phyloP scores from a whole-genome alignment of 2,797 vertebrate genomes.

The Sebastes iracundus region DNA sequence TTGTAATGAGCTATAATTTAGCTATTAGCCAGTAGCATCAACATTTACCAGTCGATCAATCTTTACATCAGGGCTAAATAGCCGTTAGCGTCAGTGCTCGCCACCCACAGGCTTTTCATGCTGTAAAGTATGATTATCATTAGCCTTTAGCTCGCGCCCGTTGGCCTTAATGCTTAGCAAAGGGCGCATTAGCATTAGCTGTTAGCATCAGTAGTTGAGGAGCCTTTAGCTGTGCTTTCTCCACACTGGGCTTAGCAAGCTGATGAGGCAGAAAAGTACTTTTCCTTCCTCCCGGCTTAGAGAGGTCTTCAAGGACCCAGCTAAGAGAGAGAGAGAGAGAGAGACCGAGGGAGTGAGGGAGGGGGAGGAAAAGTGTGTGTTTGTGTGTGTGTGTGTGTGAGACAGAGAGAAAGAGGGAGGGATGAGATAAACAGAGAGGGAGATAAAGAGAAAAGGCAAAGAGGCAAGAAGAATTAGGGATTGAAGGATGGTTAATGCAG shows the following conservation, averaged over 20 bases:
- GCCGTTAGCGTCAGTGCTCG: conserved; percentile 29
- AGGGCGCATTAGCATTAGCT: conserved; percentile 75
- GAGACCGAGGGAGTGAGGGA: not conserved
- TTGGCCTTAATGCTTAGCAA: conserved; percentile 72
- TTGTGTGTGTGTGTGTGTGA: conserved; percentile 33
- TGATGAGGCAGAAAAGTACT: conserved; percentile 86
- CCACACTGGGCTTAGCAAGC: conserved; percentile 76
- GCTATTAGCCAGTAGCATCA: conserved; percentile 36
- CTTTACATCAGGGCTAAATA: conserved; percentile 29
- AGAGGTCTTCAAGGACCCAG: conserved; percentile 76
- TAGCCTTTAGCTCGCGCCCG: conserved; percentile 67
- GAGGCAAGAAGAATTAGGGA: conserved; percentile 66
- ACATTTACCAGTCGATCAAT: conserved; percentile 50
- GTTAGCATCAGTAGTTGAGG: conserved; percentile 68
- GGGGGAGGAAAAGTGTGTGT: conserved; percentile 22
- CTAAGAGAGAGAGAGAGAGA: conserved; percentile 34
- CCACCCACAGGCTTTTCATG: conserved; percentile 46
- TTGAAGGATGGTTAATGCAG: conserved; percentile 59
- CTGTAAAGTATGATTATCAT: conserved; percentile 66
- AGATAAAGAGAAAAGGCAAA: conserved; percentile 55
- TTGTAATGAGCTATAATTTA: conserved; percentile 14
- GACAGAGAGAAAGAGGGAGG: conserved; percentile 38
- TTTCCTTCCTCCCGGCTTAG: conserved; percentile 78
- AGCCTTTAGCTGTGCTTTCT: conserved; percentile 75
- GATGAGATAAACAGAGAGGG: conserved; percentile 60